Percentiles rank a stretch among this genome's conserved stretches.
Evolutionary conservation across 2,113 vertebrate species (phyloP).

Genomic region (Ibidorhyncha struthersii): DNA sequence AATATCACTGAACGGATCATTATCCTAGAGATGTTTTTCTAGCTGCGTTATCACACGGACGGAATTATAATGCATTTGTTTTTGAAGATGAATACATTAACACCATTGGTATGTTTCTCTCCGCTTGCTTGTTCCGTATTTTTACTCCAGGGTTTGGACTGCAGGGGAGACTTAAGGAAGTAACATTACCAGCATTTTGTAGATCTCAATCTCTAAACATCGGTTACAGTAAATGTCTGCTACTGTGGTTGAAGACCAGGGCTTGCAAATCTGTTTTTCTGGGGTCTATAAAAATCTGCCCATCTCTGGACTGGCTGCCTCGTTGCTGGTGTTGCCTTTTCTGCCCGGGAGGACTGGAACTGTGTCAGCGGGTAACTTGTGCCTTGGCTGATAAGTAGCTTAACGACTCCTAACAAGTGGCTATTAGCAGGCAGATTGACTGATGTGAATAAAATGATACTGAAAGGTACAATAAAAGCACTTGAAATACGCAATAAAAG

Average conservation of each 20-base stretch:
- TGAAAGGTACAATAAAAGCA: not conserved
- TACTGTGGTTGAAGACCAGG: not conserved
- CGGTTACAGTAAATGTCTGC: not conserved
- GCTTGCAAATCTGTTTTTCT: not conserved
- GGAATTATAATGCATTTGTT: not conserved
- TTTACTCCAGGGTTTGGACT: not conserved
- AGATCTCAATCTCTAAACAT: not conserved
- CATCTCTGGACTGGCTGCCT: not conserved
- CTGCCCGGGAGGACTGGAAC: not conserved
- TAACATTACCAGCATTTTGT: not conserved
- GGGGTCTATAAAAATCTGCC: not conserved
- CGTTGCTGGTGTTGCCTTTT: not conserved
- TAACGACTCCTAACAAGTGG: not conserved
- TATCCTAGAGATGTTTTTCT: not conserved
- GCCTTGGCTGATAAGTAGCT: not conserved
- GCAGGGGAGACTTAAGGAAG: not conserved
- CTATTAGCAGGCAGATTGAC: not conserved
- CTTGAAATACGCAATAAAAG: not conserved
- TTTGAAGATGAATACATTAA: conserved; percentile 14
- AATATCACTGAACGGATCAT: not conserved
- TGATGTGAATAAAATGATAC: not conserved
- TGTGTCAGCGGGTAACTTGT: not conserved
- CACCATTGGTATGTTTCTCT: not conserved
- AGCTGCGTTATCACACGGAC: not conserved
- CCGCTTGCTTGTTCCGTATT: not conserved